A percentile compares a stretch with the other conserved stretches of the same genome.
Conservation (phyloP, 35 echinoderm and acorn worm genomes). For the Ptychodera flava region DNA sequence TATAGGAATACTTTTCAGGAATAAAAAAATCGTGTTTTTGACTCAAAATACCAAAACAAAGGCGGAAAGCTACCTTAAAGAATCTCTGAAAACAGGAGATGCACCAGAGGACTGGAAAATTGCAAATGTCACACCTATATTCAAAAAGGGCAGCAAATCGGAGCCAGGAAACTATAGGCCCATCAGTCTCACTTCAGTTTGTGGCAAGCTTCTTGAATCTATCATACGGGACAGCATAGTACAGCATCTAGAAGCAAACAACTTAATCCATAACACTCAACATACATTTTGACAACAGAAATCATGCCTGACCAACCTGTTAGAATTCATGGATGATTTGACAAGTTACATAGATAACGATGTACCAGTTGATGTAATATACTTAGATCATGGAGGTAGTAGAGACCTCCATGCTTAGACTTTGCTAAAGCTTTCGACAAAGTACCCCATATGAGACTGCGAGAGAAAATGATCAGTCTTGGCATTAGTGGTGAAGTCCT, state of each 20-base stretch:
- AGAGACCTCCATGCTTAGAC: slow-evolving; percentile 4
- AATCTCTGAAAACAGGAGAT: not conserved
- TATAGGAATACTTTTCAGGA: slow-evolving; percentile 22
- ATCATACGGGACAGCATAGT: slow-evolving; percentile 27
- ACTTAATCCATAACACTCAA: slow-evolving; percentile 4
- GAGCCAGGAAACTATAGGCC: slow-evolving; percentile 37
- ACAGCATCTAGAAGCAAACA: slow-evolving; percentile 11
- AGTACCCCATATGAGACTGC: not conserved
- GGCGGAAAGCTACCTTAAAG: too few species aligned
- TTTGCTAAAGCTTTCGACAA: not conserved
- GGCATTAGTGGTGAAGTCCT: slow-evolving; percentile 6
- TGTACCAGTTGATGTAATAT: too few species aligned
- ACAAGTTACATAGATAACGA: not conserved
- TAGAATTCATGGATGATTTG: not conserved
- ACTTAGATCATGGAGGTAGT: too few species aligned
- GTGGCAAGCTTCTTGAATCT: slow-evolving; percentile 40
- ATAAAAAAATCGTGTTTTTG: slow-evolving; percentile 17
- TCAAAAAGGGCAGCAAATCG: slow-evolving; percentile 38
- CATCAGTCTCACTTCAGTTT: slow-evolving; percentile 33
- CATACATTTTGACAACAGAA: not conserved
- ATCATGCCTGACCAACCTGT: slow-evolving; percentile 16
- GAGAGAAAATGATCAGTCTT: not conserved
- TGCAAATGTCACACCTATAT: slow-evolving; percentile 36
- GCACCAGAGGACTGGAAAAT: slow-evolving; percentile 24
- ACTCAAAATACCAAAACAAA: too few species aligned